Percentiles rank a stretch among this genome's conserved stretches.
Evolutionary conservation across 2,113 vertebrate species (phyloP).

Genomic region (Theropithecus gelada): DNA sequence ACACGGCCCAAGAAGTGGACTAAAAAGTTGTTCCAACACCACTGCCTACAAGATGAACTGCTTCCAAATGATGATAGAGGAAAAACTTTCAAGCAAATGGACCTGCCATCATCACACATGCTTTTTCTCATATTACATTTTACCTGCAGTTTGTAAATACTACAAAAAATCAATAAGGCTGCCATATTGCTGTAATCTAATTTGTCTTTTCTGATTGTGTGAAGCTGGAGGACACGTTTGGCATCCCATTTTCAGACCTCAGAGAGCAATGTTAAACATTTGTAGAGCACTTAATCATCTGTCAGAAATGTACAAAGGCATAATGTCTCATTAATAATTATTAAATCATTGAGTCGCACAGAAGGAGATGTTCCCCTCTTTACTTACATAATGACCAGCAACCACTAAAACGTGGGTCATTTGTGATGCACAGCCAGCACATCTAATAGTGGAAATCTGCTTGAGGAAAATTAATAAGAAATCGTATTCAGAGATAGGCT

Average conservation of each 20-base stretch:
- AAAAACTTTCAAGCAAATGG: constrained; percentile 50
- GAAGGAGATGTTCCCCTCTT: constrained; percentile 49
- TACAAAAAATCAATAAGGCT: constrained; percentile 56
- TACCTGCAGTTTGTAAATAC: constrained; percentile 70
- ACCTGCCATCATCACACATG: constrained; percentile 27
- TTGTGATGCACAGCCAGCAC: constrained; percentile 2
- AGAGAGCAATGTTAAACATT: constrained; percentile 73
- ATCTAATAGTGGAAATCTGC: constrained; percentile 53
- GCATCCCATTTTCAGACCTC: constrained; percentile 54
- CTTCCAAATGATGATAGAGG: constrained; percentile 39
- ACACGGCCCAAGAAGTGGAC: neutral
- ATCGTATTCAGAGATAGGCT: constrained; percentile 34
- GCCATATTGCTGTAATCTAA: constrained; percentile 54
- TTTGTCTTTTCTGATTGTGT: constrained; percentile 70
- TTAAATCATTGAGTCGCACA: constrained; percentile 37
- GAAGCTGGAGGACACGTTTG: constrained; percentile 50
- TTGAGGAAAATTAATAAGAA: constrained; percentile 68
- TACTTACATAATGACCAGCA: constrained; percentile 42
- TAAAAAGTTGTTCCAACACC: neutral
- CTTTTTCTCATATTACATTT: constrained; percentile 59
- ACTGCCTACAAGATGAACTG: constrained; percentile 37
- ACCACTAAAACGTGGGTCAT: constrained; percentile 48
- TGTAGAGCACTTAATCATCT: constrained; percentile 67
- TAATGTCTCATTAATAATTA: constrained; percentile 80
- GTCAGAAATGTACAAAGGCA: constrained; percentile 76